Base-by-base conservation (phyloP, 2,797 vertebrate genomes). In the Apogon hyalosoma region DNA sequence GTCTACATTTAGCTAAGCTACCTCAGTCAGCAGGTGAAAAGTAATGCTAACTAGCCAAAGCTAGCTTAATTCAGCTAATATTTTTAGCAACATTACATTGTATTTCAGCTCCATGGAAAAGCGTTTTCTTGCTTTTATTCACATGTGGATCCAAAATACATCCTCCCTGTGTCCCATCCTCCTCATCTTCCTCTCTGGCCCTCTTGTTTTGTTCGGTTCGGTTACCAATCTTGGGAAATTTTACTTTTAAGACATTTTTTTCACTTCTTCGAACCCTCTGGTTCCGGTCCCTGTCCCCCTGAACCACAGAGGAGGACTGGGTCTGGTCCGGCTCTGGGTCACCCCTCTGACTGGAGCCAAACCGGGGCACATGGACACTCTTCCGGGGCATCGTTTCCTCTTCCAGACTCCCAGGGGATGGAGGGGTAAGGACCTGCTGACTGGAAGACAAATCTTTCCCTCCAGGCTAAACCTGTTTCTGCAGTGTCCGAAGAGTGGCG, bases 171-270 rank as follows among this genome's bases (percentile, higher is more conserved):
- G 48, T 38, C 11, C 28, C 2, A 9, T 36, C 33, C 1, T 36
- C 33, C 33, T 24, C 16, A 4, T 38, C 63, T 11, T 59, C 15
- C 12, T 36, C 2, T n/a, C 16, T 50, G 39, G 0, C 1, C 7
- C 13, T 63, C 2, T 13, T 46, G n/a, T 16, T 3, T 19, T 46
- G 42, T 18, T 46, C n/a, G n/a, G 18, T 18, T 5, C 3, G 5
- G 6, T 2, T 42, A 13, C 14, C 16, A 10, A 16, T 0, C 12
- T 51, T 64, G 12, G 72, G 38, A 3, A 87, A 8, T 52, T 82
- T 88, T 1, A 82, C 68, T 58, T 79, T 90, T 24, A 87, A 57
- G 3, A 52, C 0, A 11, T 1, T 31, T 56, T 62, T 64, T 12
- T 36, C 49, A 4, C 18, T 8, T 19, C 16, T 7, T 19, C 6